Evolutionary conservation across 2,113 vertebrate genomes (phyloP).

Genomic region (Salvelinus alpinus): DNA sequence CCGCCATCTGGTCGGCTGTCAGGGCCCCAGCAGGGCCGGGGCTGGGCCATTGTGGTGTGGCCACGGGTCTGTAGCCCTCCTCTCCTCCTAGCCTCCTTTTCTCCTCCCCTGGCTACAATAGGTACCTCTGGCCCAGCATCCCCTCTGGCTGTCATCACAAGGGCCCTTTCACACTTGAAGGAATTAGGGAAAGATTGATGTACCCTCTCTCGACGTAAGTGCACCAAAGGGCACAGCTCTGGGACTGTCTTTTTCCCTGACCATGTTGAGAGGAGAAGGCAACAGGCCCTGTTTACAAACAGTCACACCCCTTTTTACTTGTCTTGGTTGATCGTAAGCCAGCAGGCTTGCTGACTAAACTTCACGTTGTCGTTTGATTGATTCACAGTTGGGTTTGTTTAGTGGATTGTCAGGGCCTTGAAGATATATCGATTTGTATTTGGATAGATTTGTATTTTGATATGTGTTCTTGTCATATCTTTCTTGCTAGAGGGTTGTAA

Average conservation of each 20-base stretch:
- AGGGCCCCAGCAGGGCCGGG: conserved; percentile 37
- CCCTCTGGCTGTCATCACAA: conserved; percentile 62
- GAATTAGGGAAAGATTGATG: conserved; percentile 82
- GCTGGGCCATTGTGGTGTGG: conserved; percentile 35
- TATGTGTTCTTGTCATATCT: too few species aligned
- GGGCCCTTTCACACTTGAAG: conserved; percentile 79
- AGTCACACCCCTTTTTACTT: background rate
- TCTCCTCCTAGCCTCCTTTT: conserved; percentile 51
- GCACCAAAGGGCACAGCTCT: conserved; percentile 19
- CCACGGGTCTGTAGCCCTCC: conserved; percentile 21
- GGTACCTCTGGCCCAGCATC: conserved; percentile 55
- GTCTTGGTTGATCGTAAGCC: too few species aligned
- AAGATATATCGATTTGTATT: too few species aligned
- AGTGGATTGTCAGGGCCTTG: too few species aligned
- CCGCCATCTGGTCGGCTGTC: conserved; percentile 77
- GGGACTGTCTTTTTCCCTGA: background rate
- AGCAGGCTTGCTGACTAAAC: too few species aligned
- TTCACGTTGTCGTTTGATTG: too few species aligned
- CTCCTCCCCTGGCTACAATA: conserved; percentile 58
- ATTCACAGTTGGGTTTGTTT: too few species aligned
- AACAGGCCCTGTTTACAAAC: conserved; percentile 1
- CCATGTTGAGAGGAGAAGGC: conserved; percentile 7
- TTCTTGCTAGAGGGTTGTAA: too few species aligned
- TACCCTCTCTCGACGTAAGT: conserved; percentile 50
- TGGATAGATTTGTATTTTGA: too few species aligned